phyloP scores from a whole-genome alignment of 1,140 invertebrate species.

The Trichonephila inaurata region DNA sequence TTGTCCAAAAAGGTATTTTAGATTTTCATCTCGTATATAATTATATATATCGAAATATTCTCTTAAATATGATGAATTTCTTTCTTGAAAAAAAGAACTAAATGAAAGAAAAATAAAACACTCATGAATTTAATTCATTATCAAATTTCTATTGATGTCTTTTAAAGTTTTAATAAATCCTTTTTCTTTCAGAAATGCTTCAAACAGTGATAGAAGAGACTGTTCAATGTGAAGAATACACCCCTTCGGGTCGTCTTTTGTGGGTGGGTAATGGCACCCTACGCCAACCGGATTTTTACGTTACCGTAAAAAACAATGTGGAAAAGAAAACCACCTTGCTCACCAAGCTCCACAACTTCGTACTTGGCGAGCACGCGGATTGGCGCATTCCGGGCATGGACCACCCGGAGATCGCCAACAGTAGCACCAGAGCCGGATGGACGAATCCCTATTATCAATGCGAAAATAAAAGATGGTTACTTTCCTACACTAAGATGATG shows the following conservation, averaged over 20 bases:
- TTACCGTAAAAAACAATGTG: not conserved
- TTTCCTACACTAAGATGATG: constrained; percentile 89
- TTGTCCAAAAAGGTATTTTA: too few relatives aligned
- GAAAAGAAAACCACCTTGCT: constrained; percentile 46
- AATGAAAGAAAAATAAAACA: too few relatives aligned
- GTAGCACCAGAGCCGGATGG: constrained; percentile 82
- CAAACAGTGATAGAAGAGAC: constrained; percentile 68
- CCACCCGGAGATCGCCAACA: constrained; percentile 17
- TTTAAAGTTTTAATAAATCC: not conserved
- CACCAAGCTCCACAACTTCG: constrained; percentile 55
- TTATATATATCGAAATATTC: too few relatives aligned
- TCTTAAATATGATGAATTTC: too few relatives aligned
- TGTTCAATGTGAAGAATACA: constrained; percentile 60
- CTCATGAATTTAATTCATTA: too few relatives aligned
- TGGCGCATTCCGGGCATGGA: constrained; percentile 44
- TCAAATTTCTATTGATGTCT: too few relatives aligned
- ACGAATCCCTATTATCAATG: constrained; percentile 90
- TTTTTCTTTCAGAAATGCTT: constrained; percentile 63
- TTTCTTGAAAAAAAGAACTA: too few relatives aligned
- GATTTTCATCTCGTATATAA: too few relatives aligned
- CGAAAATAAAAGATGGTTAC: constrained; percentile 86
- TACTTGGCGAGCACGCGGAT: constrained; percentile 11
- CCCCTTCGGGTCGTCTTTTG: constrained; percentile 56
- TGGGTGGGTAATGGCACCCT: constrained; percentile 70
- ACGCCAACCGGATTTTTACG: constrained; percentile 59